These are phyloP conservation scores for Mormyrus iriodes DNA, from an alignment of 2,113 vertebrate genomes.

Conservation along the genomic window DNA sequence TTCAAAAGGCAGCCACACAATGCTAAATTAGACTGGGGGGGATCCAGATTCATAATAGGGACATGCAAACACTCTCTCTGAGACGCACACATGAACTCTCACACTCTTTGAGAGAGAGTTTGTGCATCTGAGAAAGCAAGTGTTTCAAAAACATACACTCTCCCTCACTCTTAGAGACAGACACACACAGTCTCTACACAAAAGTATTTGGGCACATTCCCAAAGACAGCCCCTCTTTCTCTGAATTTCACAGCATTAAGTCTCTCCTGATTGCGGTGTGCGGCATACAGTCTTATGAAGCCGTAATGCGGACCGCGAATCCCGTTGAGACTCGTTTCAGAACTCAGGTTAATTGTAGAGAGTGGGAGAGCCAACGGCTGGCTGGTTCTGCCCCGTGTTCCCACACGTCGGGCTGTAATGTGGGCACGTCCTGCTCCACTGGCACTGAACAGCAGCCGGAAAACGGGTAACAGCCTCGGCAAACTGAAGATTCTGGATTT, in stretches of 20 bases:
- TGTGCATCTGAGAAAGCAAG: not conserved
- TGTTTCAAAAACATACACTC: not conserved
- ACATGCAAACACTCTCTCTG: not conserved
- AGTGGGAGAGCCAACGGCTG: not conserved
- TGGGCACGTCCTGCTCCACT: not conserved
- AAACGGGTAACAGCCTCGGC: not conserved
- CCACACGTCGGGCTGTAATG: not conserved
- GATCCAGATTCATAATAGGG: not conserved
- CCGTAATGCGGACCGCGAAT: not conserved
- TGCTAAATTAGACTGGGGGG: not conserved
- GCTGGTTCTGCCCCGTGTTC: not conserved
- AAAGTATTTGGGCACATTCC: not conserved
- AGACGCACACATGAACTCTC: not conserved
- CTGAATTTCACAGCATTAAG: not conserved
- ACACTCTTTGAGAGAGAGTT: not conserved
- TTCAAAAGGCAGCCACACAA: not conserved
- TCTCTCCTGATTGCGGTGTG: not conserved
- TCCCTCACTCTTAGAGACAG: not conserved
- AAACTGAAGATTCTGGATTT: not conserved
- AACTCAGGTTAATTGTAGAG: not conserved
- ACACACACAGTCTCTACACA: not conserved
- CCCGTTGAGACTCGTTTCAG: not conserved
- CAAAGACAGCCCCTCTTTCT: not conserved
- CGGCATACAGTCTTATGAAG: not conserved
- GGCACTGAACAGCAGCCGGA: no score